Evolutionary conservation across 1,140 invertebrate genomes (phyloP).

Genomic region (Cyclargus thomasi): DNA sequence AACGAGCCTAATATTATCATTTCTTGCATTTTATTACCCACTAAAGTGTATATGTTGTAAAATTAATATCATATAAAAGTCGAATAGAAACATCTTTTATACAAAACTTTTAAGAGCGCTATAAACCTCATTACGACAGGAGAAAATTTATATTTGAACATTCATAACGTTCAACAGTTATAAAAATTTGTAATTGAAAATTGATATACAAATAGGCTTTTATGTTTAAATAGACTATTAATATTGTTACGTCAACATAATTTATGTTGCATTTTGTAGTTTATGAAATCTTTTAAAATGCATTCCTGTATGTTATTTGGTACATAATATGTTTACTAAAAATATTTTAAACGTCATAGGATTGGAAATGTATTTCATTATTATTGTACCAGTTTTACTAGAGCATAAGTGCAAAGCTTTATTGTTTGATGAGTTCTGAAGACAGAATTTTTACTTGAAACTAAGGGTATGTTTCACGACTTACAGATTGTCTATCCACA

Average conservation of each 20-base stretch:
- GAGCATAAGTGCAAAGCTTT: too few species aligned
- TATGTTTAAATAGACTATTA: not conserved
- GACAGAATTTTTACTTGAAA: too few species aligned
- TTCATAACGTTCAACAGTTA: not conserved
- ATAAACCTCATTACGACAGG: conserved; percentile 8
- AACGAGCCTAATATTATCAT: not conserved
- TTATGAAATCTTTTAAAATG: too few species aligned
- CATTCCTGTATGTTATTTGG: too few species aligned
- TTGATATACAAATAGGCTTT: not conserved
- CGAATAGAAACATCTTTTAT: not conserved
- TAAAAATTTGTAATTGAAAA: not conserved
- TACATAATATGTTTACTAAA: too few species aligned
- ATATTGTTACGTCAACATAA: conserved; percentile 1
- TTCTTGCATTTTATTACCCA: not conserved
- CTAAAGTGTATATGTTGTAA: not conserved
- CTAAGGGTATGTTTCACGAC: too few species aligned
- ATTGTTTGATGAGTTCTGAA: too few species aligned
- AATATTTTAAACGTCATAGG: too few species aligned
- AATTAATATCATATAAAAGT: not conserved
- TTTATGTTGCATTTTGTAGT: not conserved
- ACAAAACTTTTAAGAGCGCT: not conserved
- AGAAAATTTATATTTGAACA: conserved; percentile 9
- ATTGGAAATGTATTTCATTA: too few species aligned
- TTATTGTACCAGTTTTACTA: too few species aligned
- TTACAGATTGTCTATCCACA: too few species aligned